These are phyloP conservation scores for Graptemys geographica DNA, from an alignment of 2,797 vertebrate genomes.

Conservation along the genomic window DNA sequence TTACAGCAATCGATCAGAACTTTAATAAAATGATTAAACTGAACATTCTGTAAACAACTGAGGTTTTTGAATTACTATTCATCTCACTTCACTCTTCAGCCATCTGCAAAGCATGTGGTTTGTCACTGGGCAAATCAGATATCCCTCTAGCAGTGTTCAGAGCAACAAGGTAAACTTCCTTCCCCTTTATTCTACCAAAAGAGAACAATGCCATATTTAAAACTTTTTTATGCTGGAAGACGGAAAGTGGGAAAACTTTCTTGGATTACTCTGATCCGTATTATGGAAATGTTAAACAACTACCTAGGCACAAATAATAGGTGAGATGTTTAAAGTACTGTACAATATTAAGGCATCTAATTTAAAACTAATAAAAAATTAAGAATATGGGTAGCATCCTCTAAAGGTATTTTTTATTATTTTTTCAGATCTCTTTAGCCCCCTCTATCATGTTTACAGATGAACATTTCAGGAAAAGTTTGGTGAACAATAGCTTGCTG, in stretches of 20 bases:
- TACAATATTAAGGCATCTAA: not conserved
- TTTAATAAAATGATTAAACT: not conserved
- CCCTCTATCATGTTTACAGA: not conserved
- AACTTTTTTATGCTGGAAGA: not conserved
- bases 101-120: not conserved
- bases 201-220: not conserved
- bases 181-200: not conserved
- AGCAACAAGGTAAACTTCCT: not conserved
- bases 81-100: not conserved
- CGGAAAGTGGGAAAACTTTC: not conserved
- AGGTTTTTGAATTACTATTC: not conserved
- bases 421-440: not conserved
- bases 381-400: not conserved
- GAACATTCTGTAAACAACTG: not conserved
- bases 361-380: not conserved
- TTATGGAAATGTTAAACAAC: not conserved
- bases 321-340: not conserved
- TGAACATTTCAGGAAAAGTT: not conserved
- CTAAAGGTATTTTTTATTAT: not conserved
- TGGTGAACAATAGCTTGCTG: not conserved
- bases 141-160: not conserved
- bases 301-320: not conserved
- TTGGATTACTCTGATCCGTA: not conserved
- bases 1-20: not conserved
- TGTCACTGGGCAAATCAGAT: not conserved